Conservation (phyloP, 2,797 vertebrate species). For the Xiphophorus birchmanni region DNA sequence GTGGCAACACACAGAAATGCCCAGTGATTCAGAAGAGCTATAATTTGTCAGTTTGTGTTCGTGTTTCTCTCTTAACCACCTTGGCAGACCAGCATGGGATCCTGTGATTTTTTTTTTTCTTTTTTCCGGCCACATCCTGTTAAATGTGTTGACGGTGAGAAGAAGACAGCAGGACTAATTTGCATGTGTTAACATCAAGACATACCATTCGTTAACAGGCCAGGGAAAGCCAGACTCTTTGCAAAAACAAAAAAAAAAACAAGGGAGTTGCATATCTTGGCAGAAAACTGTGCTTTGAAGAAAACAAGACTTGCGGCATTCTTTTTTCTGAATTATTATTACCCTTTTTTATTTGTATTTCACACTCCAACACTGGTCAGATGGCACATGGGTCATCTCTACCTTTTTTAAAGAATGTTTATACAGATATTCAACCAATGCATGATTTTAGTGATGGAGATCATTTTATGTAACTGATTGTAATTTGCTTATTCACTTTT, state of each 20-base stretch:
- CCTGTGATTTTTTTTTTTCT: conserved; percentile 30
- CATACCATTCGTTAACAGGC: conserved; percentile 14
- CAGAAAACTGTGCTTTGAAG: conserved; percentile 52
- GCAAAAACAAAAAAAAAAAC: neutral
- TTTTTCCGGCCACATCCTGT: conserved; percentile 39
- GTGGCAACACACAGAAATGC: conserved; percentile 48
- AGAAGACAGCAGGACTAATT: conserved; percentile 46
- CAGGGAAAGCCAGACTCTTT: conserved; percentile 19
- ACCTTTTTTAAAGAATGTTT: conserved; percentile 66
- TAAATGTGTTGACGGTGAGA: conserved; percentile 55
- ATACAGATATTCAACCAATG: conserved; percentile 71
- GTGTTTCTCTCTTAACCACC: conserved; percentile 33
- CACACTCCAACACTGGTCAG: conserved; percentile 73
- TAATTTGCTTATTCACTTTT: conserved; percentile 51
- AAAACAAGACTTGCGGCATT: conserved; percentile 31
- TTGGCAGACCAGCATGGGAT: conserved; percentile 44
- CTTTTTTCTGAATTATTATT: conserved; percentile 19
- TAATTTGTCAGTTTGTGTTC: conserved; percentile 41
- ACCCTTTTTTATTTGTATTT: conserved; percentile 30
- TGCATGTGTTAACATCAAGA: conserved; percentile 43
- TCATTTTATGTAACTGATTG: conserved; percentile 55
- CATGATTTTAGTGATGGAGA: conserved; percentile 59
- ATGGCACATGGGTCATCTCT: conserved; percentile 65
- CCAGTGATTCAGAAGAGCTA: conserved; percentile 57
- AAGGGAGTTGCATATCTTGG: neutral